These are phyloP conservation scores for Amorpha juglandis DNA, from an alignment of 2,888 invertebrate genomes.

Conservation along the genomic window DNA sequence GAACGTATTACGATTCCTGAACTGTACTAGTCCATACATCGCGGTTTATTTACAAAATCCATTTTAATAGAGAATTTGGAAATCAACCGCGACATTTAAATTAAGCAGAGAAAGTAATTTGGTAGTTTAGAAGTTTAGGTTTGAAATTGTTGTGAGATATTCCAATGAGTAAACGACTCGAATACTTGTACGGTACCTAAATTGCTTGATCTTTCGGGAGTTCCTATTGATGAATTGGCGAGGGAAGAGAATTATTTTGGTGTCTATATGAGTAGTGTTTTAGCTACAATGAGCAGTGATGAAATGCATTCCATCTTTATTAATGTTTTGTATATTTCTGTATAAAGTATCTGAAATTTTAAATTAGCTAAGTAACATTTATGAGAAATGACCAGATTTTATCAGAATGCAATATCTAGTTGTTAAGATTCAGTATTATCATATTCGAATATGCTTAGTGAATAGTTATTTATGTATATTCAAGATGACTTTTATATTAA, in stretches of 20 bases:
- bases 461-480: conserved; percentile 78
- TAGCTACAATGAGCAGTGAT: conserved; percentile 26
- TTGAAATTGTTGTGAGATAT: conserved; percentile 36
- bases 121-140: conserved; percentile 27
- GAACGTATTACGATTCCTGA: conserved; percentile 40
- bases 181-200: conserved; percentile 56
- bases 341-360: conserved; percentile 65
- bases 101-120: conserved; percentile 28
- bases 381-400: conserved; percentile 82
- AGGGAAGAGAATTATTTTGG: conserved; percentile 23
- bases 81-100: conserved; percentile 29
- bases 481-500: conserved; percentile 70
- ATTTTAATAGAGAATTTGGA: conserved; percentile 16
- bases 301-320: conserved; percentile 63
- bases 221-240: conserved; percentile 60
- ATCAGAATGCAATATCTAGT: conserved; percentile 83
- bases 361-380: conserved; percentile 64
- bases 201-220: conserved; percentile 67
- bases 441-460: conserved; percentile 75
- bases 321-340: conserved; percentile 70
- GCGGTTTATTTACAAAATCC: conserved; percentile 5
- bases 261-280: conserved; percentile 22
- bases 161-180: conserved; percentile 61
- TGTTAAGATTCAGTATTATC: conserved; percentile 79
- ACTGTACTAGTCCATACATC: conserved; percentile 65